Conservation (phyloP, 1,140 invertebrate genomes). For the Drosophila malerkotliana region DNA sequence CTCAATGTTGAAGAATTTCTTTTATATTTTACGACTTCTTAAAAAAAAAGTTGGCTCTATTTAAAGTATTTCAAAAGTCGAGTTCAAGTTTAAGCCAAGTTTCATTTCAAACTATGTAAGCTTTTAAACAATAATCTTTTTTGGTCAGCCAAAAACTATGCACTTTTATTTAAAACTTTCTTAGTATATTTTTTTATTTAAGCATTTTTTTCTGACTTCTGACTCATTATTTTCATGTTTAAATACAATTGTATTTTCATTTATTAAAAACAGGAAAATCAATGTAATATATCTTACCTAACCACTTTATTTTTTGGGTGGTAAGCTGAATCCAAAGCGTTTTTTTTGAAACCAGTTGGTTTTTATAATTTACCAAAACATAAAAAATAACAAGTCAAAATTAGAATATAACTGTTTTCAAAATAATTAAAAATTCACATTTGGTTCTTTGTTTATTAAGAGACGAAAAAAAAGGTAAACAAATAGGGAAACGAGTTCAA, state of each 20-base stretch:
- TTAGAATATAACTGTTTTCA: conserved; percentile 16
- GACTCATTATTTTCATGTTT: no score
- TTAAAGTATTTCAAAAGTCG: no score
- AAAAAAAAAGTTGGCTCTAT: no score
- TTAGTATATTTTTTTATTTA: no score
- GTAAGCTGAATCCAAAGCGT: not conserved
- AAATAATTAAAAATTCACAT: conserved; percentile 24
- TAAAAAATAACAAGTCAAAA: not conserved
- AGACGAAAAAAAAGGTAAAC: not conserved
- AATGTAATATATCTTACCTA: no score
- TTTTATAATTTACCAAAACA: not conserved
- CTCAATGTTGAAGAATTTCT: no score
- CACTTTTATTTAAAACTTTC: not conserved
- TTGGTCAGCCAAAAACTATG: conserved; percentile 7
- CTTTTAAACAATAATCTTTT: not conserved
- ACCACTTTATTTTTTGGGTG: not conserved
- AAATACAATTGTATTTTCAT: no score
- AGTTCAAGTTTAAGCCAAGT: not conserved
- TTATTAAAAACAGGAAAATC: no score
- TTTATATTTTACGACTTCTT: no score
- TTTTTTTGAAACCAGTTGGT: conserved; percentile 12
- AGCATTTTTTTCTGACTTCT: no score
- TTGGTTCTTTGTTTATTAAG: not conserved
- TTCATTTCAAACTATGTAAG: conserved; percentile 4
- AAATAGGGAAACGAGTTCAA: conserved; percentile 5